Evolutionary conservation across 2,113 vertebrate species (phyloP).

Genomic region (Tilapia sparmanii): DNA sequence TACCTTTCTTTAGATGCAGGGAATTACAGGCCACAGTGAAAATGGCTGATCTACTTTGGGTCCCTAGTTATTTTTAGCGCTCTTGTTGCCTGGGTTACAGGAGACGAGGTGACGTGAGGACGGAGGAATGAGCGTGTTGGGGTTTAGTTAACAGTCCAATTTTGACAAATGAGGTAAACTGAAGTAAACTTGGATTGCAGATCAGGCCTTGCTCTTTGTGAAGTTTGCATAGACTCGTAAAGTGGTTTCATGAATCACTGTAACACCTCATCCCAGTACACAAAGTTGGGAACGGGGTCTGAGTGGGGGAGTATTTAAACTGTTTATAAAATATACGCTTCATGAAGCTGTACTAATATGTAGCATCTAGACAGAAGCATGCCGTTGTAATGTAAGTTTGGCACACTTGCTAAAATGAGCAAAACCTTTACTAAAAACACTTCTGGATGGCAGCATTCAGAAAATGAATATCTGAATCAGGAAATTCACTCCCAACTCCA

Average conservation of each 20-base stretch:
- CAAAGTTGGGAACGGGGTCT: neutral
- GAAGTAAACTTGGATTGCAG: slow-evolving; percentile 1
- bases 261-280: neutral
- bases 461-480: neutral
- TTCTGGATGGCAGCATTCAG: neutral
- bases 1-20: slow-evolving; percentile 44
- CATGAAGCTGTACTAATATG: neutral
- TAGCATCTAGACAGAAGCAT: neutral
- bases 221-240: neutral
- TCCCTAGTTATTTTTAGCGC: slow-evolving; percentile 74
- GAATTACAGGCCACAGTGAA: slow-evolving; percentile 63
- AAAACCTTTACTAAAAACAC: neutral
- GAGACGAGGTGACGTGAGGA: slow-evolving; percentile 48
- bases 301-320: neutral
- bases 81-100: slow-evolving; percentile 74
- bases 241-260: neutral
- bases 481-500: neutral
- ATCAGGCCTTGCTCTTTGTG: neutral
- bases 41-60: slow-evolving; percentile 63
- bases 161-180: slow-evolving; percentile 12
- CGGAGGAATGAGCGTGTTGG: slow-evolving; percentile 24
- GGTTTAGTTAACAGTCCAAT: neutral
- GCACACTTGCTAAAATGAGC: neutral
- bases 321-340: neutral
- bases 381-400: neutral